Evolutionary conservation across 2,888 invertebrate genomes (phyloP).

Genomic region (Drosophila acutilabella): DNA sequence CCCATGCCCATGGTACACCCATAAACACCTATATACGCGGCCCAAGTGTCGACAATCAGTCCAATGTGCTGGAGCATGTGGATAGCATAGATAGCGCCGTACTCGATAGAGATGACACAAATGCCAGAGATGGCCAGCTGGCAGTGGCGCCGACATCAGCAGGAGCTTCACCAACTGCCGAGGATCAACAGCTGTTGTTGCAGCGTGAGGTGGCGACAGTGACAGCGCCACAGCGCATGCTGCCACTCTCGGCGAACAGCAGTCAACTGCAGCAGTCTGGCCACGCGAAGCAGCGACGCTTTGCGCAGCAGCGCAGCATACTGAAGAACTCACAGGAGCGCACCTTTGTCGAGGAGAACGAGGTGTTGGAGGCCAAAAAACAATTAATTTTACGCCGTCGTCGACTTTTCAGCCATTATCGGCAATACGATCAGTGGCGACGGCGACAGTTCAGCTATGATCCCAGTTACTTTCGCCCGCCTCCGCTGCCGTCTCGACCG

Average conservation of each 20-base stretch:
- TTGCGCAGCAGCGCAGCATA: conserved; percentile 81
- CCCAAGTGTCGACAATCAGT: conserved; percentile 75
- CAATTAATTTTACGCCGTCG: conserved; percentile 83
- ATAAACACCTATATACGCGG: conserved; percentile 77
- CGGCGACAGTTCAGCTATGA: conserved; percentile 84
- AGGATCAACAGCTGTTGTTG: conserved; percentile 65
- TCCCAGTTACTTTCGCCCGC: conserved; percentile 83
- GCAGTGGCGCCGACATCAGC: conserved; percentile 5
- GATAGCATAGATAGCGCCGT: conserved; percentile 57
- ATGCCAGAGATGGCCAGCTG: conserved; percentile 18
- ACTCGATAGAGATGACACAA: conserved; percentile 29
- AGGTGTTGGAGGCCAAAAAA: conserved; percentile 82
- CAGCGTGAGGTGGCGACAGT: conserved; percentile 50
- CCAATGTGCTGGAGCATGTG: conserved; percentile 61
- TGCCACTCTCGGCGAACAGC: conserved; percentile 58
- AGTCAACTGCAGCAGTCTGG: not conserved
- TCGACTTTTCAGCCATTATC: conserved; percentile 84
- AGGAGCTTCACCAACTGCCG: conserved; percentile 22
- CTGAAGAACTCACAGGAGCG: conserved; percentile 82
- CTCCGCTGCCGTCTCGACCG: conserved; percentile 72
- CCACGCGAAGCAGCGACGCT: conserved; percentile 69
- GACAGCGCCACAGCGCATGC: conserved; percentile 47
- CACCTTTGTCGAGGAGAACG: conserved; percentile 79
- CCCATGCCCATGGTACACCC: conserved; percentile 68
- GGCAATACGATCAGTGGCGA: conserved; percentile 85